Evolutionary conservation across 2,113 vertebrate species (phyloP).

Genomic region (Indri indri): DNA sequence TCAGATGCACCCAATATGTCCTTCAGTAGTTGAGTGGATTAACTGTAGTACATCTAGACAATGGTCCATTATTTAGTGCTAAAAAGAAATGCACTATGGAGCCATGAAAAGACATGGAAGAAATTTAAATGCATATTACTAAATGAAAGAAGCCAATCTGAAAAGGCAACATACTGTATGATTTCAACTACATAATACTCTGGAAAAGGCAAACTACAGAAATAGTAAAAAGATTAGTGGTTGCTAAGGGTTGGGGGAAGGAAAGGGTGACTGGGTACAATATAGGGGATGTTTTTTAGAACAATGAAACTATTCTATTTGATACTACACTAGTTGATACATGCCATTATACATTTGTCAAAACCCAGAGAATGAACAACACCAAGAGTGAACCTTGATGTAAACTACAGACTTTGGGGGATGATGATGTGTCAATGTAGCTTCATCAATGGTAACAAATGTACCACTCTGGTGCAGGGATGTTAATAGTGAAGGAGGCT

Average conservation of each 20-base stretch:
- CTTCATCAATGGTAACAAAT: neutral
- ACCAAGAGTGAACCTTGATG: neutral
- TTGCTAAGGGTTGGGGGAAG: neutral
- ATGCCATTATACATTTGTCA: neutral
- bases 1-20: neutral
- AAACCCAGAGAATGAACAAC: neutral
- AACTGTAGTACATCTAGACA: neutral
- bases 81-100: neutral
- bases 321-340: neutral
- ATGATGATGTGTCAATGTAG: neutral
- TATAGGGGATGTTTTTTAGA: neutral
- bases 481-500: neutral
- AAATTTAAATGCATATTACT: neutral
- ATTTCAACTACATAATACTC: neutral
- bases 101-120: neutral
- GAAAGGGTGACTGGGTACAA: neutral
- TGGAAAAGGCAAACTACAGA: neutral
- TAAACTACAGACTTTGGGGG: neutral
- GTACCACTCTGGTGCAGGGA: too few relatives aligned
- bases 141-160: neutral
- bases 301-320: neutral
- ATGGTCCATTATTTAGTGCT: neutral
- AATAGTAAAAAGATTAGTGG: neutral
- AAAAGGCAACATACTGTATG: neutral
- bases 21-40: neutral